Conservation (phyloP, 2,113 vertebrate species). For the Pogonocichla stellata region DNA sequence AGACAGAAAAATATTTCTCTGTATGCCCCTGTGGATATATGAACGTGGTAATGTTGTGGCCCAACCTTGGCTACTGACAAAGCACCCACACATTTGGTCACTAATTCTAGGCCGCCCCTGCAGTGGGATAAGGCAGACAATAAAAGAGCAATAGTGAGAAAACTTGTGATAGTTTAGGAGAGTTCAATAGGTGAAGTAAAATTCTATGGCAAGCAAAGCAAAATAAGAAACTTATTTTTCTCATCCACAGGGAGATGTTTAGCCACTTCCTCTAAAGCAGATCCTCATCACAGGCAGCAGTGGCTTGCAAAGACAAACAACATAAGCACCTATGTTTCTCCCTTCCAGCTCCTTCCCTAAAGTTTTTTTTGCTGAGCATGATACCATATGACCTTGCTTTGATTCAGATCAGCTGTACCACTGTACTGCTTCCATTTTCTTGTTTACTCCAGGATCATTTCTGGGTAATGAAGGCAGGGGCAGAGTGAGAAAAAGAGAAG, state of each 20-base stretch:
- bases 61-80: background rate
- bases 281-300: background rate
- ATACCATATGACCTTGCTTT: background rate
- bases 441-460: background rate
- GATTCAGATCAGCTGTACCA: background rate
- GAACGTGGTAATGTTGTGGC: background rate
- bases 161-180: background rate
- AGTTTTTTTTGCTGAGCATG: background rate
- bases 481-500: background rate
- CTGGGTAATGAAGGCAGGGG: accelerated
- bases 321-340: background rate
- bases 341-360: background rate
- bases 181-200: background rate
- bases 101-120: accelerated
- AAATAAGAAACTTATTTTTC: background rate
- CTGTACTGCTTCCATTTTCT: background rate
- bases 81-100: background rate
- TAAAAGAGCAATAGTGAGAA: background rate
- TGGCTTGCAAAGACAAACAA: background rate
- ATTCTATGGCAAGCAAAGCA: background rate
- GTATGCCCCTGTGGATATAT: background rate
- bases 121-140: background rate
- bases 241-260: background rate
- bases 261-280: background rate
- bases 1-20: background rate